A percentile compares a stretch with the other conserved stretches of the same genome.
phyloP scores from a whole-genome alignment of 2,113 vertebrate species.

The Callionymus lyra region DNA sequence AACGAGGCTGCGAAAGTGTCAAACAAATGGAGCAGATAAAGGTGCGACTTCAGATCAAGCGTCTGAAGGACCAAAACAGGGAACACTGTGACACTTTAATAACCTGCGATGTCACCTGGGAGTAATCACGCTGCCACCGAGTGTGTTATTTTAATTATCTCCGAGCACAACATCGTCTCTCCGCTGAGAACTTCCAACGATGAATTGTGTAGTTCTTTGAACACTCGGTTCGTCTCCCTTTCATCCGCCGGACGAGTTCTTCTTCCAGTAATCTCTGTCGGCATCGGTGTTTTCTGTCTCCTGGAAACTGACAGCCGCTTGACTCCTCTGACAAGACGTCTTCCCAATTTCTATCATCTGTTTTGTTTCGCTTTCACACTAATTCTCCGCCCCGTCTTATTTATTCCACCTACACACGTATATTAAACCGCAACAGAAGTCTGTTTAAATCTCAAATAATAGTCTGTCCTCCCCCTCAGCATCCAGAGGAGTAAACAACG shows the following conservation, averaged over 20 bases:
- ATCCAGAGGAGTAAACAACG: constrained; percentile 1
- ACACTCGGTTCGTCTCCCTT: constrained; percentile 19
- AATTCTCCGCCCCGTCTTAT: constrained; percentile 40
- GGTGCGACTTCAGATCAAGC: constrained; percentile 42
- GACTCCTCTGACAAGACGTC: constrained; percentile 23
- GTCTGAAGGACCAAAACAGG: constrained; percentile 29
- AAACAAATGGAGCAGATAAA: constrained; percentile 61
- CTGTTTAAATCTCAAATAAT: constrained; percentile 35
- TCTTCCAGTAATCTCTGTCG: constrained; percentile 33
- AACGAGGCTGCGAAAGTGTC: constrained; percentile 53
- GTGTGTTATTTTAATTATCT: constrained; percentile 52
- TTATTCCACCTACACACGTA: constrained; percentile 36
- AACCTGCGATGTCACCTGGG: constrained; percentile 49
- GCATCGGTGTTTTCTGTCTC: constrained; percentile 21
- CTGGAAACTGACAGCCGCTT: constrained; percentile 32
- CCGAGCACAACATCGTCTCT: constrained; percentile 21
- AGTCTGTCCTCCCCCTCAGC: constrained; percentile 32
- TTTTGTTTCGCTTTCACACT: constrained; percentile 21
- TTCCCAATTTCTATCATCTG: constrained; percentile 9
- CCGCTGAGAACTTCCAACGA: constrained; percentile 15
- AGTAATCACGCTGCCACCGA: constrained; percentile 43
- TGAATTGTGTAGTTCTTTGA: constrained; percentile 28
- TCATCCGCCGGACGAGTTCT: constrained; percentile 10
- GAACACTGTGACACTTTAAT: constrained; percentile 51
- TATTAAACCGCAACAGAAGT: constrained; percentile 21